phyloP scores from a whole-genome alignment of 1,140 invertebrate species.

The Onthophagus taurus region DNA sequence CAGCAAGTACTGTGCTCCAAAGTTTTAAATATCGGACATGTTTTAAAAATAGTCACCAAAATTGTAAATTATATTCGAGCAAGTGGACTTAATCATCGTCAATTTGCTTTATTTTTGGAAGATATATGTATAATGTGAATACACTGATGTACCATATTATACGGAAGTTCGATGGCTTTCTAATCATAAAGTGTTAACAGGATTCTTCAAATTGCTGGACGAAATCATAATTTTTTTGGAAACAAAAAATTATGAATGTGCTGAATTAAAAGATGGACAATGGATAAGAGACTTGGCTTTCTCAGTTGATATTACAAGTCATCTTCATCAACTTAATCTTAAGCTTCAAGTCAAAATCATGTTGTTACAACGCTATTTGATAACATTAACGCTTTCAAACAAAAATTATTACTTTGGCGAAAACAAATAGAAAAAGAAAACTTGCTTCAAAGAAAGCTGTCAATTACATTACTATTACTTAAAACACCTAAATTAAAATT shows the following conservation, averaged over 20 bases:
- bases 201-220: conserved; percentile 4
- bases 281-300: conserved; percentile 1
- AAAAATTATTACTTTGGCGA: conserved; percentile 7
- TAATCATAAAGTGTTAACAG: too few relatives aligned
- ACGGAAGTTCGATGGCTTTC: conserved; percentile 5
- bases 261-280: conserved; percentile 1
- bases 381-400: neutral
- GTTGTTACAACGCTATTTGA: neutral
- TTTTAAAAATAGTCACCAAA: conserved; percentile 4
- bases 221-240: neutral
- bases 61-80: conserved; percentile 11
- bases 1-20: conserved; percentile 1
- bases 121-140: neutral
- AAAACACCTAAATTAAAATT: conserved; percentile 5
- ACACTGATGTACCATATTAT: conserved; percentile 5
- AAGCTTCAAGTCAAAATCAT: too few relatives aligned
- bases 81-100: conserved; percentile 1
- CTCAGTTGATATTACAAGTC: conserved; percentile 5
- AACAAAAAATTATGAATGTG: conserved; percentile 7
- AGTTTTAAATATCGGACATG: neutral
- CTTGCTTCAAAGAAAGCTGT: neutral
- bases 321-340: neutral
- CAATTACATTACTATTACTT: conserved; percentile 1
- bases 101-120: neutral
- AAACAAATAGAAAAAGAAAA: conserved; percentile 10